Conservation (phyloP, 2,888 invertebrate species). For the Malthinus flaveolus region DNA sequence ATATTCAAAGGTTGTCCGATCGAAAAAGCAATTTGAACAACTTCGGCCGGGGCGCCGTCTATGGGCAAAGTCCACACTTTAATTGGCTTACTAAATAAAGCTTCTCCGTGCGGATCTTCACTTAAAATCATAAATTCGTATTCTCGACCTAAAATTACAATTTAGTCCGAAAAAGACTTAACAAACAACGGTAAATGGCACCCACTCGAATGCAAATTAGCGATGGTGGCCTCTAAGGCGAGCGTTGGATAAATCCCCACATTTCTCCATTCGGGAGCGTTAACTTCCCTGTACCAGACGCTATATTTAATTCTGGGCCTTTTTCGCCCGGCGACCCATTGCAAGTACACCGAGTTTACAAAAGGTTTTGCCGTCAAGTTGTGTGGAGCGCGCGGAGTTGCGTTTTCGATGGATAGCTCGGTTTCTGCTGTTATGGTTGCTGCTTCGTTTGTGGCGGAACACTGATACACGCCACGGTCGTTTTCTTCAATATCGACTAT, state of each 20-base stretch:
- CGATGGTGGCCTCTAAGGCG: slow-evolving; percentile 77
- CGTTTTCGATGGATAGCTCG: slow-evolving; percentile 81
- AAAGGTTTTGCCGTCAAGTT: slow-evolving; percentile 79
- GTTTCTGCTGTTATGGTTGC: slow-evolving; percentile 80
- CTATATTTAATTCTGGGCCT: slow-evolving; percentile 79
- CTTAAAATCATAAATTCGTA: slow-evolving; percentile 92
- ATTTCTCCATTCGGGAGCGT: slow-evolving; percentile 81
- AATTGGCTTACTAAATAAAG: slow-evolving; percentile 85
- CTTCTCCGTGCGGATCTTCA: slow-evolving; percentile 84
- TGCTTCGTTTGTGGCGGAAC: slow-evolving; percentile 84
- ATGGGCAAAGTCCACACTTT: slow-evolving; percentile 69
- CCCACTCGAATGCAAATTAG: slow-evolving; percentile 70
- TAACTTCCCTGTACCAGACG: slow-evolving; percentile 81
- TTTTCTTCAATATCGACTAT: slow-evolving; percentile 78
- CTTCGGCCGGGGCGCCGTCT: slow-evolving; percentile 30
- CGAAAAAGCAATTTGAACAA: slow-evolving; percentile 33
- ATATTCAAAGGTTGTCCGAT: slow-evolving; percentile 71
- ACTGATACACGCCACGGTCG: slow-evolving; percentile 86
- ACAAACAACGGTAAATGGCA: neutral
- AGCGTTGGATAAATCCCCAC: slow-evolving; percentile 73
- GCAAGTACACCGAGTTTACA: slow-evolving; percentile 71
- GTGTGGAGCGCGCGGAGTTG: slow-evolving; percentile 88
- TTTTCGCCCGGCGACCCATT: slow-evolving; percentile 83
- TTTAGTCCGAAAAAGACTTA: neutral
- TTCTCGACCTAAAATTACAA: slow-evolving; percentile 57